Evolutionary conservation across 2,113 vertebrate genomes (phyloP).

Genomic region (Vidua chalybeata): DNA sequence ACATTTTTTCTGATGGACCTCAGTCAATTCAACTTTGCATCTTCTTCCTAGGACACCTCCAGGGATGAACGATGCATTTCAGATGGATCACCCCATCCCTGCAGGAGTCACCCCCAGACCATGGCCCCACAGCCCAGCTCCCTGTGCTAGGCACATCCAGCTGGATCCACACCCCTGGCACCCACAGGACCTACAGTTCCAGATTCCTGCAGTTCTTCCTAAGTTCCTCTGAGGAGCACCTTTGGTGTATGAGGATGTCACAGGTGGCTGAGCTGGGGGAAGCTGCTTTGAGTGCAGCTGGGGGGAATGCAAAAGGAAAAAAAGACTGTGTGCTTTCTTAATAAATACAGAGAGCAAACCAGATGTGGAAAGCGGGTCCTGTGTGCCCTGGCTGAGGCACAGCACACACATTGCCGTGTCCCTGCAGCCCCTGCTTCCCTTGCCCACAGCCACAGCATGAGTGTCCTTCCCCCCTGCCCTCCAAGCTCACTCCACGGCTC

Average conservation of each 20-base stretch:
- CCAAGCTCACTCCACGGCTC: background rate
- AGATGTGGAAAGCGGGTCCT: background rate
- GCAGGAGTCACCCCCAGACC: background rate
- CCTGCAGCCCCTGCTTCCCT: background rate
- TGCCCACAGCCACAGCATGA: background rate
- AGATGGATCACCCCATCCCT: background rate
- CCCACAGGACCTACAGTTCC: background rate
- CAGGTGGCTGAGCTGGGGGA: background rate
- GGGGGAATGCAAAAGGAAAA: background rate
- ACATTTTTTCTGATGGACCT: background rate
- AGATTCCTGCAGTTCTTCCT: accelerated
- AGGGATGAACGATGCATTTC: accelerated
- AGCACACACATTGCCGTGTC: background rate
- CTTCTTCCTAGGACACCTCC: background rate
- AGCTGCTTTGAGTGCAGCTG: background rate
- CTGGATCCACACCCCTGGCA: background rate
- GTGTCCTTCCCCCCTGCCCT: background rate
- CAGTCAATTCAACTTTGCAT: background rate
- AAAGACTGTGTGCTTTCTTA: background rate
- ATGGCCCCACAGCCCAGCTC: background rate
- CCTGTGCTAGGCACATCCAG: background rate
- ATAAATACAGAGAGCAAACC: background rate
- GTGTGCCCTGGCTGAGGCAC: background rate
- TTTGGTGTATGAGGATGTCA: background rate
- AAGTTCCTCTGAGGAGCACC: background rate